These are phyloP conservation scores for Pangasianodon gigas DNA, from an alignment of 2,113 vertebrate genomes.

Conservation along the genomic window DNA sequence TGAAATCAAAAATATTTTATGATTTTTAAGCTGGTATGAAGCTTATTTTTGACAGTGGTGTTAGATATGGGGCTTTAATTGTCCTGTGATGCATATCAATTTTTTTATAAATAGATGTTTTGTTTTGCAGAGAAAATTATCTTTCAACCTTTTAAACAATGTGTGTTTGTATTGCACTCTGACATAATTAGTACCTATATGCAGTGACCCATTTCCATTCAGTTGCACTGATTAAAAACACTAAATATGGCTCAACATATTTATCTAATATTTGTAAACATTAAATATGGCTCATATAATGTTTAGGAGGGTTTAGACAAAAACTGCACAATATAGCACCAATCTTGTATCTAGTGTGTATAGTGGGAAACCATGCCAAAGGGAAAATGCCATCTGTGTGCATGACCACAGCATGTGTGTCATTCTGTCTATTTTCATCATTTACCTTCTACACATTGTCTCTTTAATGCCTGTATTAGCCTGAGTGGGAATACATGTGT, in stretches of 20 bases:
- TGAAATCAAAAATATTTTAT: neutral
- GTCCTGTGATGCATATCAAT: neutral
- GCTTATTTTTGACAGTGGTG: neutral
- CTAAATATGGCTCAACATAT: neutral
- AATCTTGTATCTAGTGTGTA: neutral
- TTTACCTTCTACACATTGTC: neutral
- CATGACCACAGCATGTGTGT: neutral
- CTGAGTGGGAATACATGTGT: neutral
- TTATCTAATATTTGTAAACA: too few relatives aligned
- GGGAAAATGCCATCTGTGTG: neutral
- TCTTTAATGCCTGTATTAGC: neutral
- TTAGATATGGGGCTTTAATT: neutral
- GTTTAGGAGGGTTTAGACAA: neutral
- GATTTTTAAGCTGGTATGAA: neutral
- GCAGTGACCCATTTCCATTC: neutral
- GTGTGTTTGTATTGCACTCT: neutral
- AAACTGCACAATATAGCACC: neutral
- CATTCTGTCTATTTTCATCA: neutral
- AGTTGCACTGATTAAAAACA: neutral
- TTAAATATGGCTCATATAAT: neutral
- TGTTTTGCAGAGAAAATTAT: neutral
- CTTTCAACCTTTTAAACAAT: neutral
- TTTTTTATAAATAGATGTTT: neutral
- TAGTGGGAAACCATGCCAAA: neutral
- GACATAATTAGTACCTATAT: neutral